A percentile compares a stretch with the other conserved stretches of the same genome.
Conservation (phyloP, 2,888 invertebrate genomes). For the Ormyrus rosae region DNA sequence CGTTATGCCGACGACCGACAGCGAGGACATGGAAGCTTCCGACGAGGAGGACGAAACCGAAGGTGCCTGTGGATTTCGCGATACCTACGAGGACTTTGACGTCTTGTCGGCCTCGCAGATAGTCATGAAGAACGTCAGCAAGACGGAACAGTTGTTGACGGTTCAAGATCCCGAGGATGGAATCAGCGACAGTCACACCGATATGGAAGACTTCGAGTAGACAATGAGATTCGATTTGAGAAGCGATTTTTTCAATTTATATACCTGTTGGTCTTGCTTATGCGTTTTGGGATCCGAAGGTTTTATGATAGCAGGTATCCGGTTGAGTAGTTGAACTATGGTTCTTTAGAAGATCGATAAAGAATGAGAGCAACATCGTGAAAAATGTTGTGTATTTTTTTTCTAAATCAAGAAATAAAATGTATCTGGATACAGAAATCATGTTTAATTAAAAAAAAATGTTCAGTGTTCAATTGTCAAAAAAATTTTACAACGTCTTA, state of each 20-base stretch:
- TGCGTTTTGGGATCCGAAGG: too few relatives aligned
- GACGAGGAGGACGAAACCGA: constrained; percentile 68
- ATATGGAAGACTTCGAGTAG: constrained; percentile 72
- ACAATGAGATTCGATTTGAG: neutral
- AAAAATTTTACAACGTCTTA: too few relatives aligned
- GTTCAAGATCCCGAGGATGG: constrained; percentile 58
- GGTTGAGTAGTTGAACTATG: neutral
- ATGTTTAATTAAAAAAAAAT: too few relatives aligned
- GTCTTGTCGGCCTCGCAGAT: constrained; percentile 68
- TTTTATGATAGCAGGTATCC: neutral
- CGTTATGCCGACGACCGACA: constrained; percentile 68
- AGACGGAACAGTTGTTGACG: constrained; percentile 57
- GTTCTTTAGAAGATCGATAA: neutral
- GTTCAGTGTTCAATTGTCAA: too few relatives aligned
- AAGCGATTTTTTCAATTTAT: too few relatives aligned
- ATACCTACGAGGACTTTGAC: constrained; percentile 66
- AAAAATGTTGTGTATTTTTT: too few relatives aligned
- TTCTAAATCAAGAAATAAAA: too few relatives aligned
- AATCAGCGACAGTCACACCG: constrained; percentile 69
- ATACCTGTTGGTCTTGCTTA: too few relatives aligned
- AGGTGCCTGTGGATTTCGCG: constrained; percentile 64
- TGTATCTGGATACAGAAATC: too few relatives aligned
- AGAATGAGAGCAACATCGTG: too few relatives aligned
- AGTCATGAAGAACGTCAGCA: constrained; percentile 69
- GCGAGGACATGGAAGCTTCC: constrained; percentile 72